A percentile compares a stretch with the other conserved stretches of the same genome.
These are phyloP conservation scores for Limosa lapponica DNA, from an alignment of 2,797 vertebrate genomes.

Conservation along the genomic window DNA sequence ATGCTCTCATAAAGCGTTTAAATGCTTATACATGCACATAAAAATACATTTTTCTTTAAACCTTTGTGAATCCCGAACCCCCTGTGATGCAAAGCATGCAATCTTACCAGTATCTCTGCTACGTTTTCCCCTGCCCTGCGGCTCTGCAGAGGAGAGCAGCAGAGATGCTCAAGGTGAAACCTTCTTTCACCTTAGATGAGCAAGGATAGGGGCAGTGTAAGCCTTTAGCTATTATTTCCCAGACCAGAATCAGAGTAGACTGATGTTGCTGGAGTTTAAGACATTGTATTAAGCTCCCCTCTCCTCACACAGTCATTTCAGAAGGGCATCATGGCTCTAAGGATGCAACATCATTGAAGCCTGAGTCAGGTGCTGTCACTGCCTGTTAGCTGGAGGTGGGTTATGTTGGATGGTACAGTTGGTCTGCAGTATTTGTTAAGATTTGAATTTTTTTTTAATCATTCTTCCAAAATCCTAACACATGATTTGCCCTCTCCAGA, in stretches of 20 bases:
- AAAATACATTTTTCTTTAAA: neutral
- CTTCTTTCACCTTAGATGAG: neutral
- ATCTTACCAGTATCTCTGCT: neutral
- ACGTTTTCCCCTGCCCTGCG: neutral
- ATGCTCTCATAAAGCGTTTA: conserved; percentile 34
- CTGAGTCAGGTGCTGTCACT: conserved; percentile 18
- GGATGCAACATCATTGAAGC: neutral
- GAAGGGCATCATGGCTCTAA: neutral
- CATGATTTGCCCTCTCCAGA: neutral
- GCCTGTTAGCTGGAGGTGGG: neutral
- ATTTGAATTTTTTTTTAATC: neutral
- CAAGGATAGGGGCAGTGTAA: neutral
- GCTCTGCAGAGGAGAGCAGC: neutral
- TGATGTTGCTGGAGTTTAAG: neutral
- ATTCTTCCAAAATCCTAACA: neutral
- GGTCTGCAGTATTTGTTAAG: neutral
- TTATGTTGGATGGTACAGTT: neutral
- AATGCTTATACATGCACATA: neutral
- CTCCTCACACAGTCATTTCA: neutral
- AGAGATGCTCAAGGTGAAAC: conserved; percentile 11
- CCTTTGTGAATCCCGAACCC: neutral
- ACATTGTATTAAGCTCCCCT: neutral
- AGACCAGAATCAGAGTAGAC: neutral
- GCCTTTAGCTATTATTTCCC: conserved; percentile 5
- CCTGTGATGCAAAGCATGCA: neutral